Percentiles rank a stretch among this genome's conserved stretches.
phyloP scores from a whole-genome alignment of 1,140 invertebrate genomes.

The Cataglyphis hispanica region DNA sequence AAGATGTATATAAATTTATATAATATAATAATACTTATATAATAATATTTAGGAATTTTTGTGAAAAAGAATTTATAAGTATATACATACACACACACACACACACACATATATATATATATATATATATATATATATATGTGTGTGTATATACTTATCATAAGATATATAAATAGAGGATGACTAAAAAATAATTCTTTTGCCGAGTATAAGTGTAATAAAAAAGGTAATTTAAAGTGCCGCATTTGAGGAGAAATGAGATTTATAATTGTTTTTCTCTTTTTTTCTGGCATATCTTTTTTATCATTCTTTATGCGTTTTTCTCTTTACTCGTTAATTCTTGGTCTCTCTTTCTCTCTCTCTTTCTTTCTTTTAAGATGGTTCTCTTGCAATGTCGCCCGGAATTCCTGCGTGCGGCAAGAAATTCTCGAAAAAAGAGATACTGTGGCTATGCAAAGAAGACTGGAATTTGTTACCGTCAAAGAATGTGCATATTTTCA shows the following conservation, averaged over 20 bases:
- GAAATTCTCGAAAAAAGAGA: slow-evolving; percentile 63
- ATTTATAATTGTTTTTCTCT: slow-evolving; percentile 53
- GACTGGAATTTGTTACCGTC: slow-evolving; percentile 45
- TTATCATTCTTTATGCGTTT: slow-evolving; percentile 47
- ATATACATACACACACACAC: too few relatives aligned
- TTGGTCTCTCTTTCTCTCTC: slow-evolving; percentile 25
- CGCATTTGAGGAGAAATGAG: neutral
- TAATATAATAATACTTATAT: too few relatives aligned
- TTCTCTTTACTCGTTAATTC: slow-evolving; percentile 46
- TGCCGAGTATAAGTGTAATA: neutral
- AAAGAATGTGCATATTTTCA: slow-evolving; percentile 50
- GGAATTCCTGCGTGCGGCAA: slow-evolving; percentile 65
- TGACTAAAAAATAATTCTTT: slow-evolving; percentile 16
- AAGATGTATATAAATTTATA: slow-evolving; percentile 14
- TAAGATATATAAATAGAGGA: neutral
- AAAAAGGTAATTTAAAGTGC: slow-evolving; percentile 33
- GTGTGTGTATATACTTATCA: too few relatives aligned
- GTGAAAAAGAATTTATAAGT: slow-evolving; percentile 23
- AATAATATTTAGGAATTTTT: slow-evolving; percentile 15
- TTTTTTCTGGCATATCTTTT: slow-evolving; percentile 14
- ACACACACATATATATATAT: slow-evolving; percentile 12
- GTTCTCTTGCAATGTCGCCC: slow-evolving; percentile 40
- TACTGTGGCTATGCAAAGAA: slow-evolving; percentile 27
- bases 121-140: slow-evolving; percentile 5
- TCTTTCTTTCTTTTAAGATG: slow-evolving; percentile 48